These are phyloP conservation scores for Tuta absoluta DNA, from an alignment of 2,888 invertebrate genomes.

Conservation along the genomic window DNA sequence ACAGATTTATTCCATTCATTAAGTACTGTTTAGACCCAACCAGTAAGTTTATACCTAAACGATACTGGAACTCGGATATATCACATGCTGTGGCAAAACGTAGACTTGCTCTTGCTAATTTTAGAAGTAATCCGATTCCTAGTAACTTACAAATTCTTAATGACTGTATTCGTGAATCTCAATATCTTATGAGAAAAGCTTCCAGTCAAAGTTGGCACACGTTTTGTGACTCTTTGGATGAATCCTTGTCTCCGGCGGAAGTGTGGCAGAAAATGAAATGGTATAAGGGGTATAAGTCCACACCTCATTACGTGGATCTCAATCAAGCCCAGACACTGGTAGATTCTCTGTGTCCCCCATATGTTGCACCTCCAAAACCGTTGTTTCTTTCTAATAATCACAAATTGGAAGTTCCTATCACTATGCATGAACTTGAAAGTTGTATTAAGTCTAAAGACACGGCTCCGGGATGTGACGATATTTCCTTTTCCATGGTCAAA, in stretches of 20 bases:
- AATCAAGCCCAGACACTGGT: neutral
- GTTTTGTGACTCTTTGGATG: conserved; percentile 24
- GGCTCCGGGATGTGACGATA: conserved; percentile 28
- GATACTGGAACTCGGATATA: conserved; percentile 1
- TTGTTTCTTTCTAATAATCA: neutral
- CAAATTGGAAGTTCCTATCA: neutral
- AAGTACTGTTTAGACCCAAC: neutral
- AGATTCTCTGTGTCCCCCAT: neutral
- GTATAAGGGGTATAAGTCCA: conserved; percentile 20
- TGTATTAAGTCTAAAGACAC: conserved; percentile 27
- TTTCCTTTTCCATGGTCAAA: conserved; percentile 23
- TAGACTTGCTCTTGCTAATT: conserved; percentile 1
- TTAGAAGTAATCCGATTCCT: conserved; percentile 15
- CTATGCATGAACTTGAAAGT: conserved; percentile 18
- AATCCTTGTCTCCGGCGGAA: neutral
- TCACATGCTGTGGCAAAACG: conserved; percentile 9
- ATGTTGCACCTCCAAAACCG: neutral
- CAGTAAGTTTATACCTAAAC: conserved; percentile 8
- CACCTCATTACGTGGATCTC: neutral
- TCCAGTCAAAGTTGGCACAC: conserved; percentile 17
- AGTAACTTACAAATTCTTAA: neutral
- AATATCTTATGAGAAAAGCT: neutral
- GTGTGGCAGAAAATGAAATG: conserved; percentile 24
- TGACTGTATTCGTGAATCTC: conserved; percentile 1
- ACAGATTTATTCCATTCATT: neutral